These are phyloP conservation scores for Drosophila neonasuta DNA, from an alignment of 2,888 invertebrate species.

Conservation along the genomic window DNA sequence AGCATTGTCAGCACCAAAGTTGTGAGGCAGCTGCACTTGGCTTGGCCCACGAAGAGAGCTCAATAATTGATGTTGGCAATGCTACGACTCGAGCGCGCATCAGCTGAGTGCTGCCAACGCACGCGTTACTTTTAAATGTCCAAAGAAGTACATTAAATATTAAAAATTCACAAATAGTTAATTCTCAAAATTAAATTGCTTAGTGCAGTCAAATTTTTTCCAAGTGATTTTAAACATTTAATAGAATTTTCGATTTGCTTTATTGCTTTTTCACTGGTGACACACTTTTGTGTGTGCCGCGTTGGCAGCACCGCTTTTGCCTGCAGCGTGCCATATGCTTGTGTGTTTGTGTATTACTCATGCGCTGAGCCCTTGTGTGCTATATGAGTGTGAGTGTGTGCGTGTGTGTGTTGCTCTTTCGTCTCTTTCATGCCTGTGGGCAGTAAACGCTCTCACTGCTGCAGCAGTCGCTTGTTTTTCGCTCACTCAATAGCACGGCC, in stretches of 20 bases:
- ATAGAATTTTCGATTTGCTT: background rate
- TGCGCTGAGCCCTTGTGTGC: slow-evolving; percentile 57
- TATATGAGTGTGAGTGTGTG: slow-evolving; percentile 42
- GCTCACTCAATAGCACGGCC: slow-evolving; percentile 63
- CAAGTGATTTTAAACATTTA: background rate
- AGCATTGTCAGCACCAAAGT: slow-evolving; percentile 51
- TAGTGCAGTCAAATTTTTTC: slow-evolving; percentile 5
- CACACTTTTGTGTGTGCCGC: slow-evolving; percentile 40
- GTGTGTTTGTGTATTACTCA: slow-evolving; percentile 60
- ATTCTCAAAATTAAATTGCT: background rate
- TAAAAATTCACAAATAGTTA: background rate
- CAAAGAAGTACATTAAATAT: background rate
- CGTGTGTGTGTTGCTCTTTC: slow-evolving; percentile 42
- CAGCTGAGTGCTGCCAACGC: slow-evolving; percentile 46
- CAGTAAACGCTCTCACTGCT: slow-evolving; percentile 46
- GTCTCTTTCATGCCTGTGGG: slow-evolving; percentile 57
- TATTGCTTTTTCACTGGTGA: slow-evolving; percentile 42
- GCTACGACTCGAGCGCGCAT: slow-evolving; percentile 36
- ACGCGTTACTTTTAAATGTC: slow-evolving; percentile 21
- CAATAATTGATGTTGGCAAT: slow-evolving; percentile 42
- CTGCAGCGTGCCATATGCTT: slow-evolving; percentile 60
- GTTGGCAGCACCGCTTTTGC: slow-evolving; percentile 53
- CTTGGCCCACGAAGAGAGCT: slow-evolving; percentile 20
- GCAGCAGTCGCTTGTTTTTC: slow-evolving; percentile 66
- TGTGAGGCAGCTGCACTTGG: slow-evolving; percentile 31